Base-by-base conservation (phyloP, 1,140 invertebrate species). In the Latrodectus geometricus region DNA sequence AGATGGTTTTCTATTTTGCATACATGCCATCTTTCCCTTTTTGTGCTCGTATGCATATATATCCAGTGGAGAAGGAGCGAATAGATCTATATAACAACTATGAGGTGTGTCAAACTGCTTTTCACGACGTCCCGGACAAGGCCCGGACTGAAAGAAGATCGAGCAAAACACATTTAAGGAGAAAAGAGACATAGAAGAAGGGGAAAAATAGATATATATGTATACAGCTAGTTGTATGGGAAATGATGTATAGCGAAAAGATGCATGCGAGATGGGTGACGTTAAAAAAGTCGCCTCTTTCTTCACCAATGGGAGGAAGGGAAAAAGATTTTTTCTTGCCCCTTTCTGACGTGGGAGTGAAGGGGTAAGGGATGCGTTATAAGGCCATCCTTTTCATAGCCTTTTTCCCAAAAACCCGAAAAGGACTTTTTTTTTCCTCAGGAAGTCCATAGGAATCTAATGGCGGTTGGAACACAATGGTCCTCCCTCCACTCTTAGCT, bases 1-100 rank as follows among this genome's bases (percentile, higher is more conserved):
- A 86, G 83, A 86, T 86, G 83, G 83, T 86, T 86, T 86, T 86
- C 83, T 86, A 86, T 86, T 86, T 86, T 86, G 83, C 83, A 86
- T 86, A 86, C 83, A 86, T 78, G 83, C 74, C 83, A 76, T 68
- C 21, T 70, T 61, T 17, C 11, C 66, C 56, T 86, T 86, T 86
- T 76, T 35, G 35, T 61, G 54, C 17, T 2, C 11, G 54, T 86
- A 72, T 70, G 74, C 83, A 86, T 86, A 77, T 74, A 76, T 72
- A 52, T 86, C 74, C 77, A 54, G 56, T 52, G 54, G 20, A 17
- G 74, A 50, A 56, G 74, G 65, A 21, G 66, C 21, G 49, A 66
- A 86, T 77, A 86, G 74, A 84, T 84, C 82, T 69, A 84, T 84
- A 84, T 11, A 17, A 75, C 82, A 75, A 76, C 72, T 69, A 84